These are phyloP conservation scores for Antheraea assamensis DNA, from an alignment of 2,888 invertebrate species.

Conservation along the genomic window DNA sequence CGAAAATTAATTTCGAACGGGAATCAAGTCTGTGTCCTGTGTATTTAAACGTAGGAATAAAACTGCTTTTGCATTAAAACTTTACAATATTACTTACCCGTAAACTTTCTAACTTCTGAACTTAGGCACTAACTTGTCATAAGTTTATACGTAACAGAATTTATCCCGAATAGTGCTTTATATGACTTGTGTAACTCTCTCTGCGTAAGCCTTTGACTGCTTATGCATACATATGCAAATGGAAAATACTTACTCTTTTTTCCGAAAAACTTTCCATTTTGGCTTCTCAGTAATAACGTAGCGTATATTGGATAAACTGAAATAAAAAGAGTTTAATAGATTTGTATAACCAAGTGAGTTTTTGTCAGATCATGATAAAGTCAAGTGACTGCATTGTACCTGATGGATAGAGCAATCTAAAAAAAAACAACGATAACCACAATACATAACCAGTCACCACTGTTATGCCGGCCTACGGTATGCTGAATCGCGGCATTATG, in stretches of 20 bases:
- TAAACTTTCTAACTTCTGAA: not conserved
- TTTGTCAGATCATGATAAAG: no score
- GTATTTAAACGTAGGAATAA: no score
- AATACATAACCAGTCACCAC: no score
- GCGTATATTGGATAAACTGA: slow-evolving; percentile 64
- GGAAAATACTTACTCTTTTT: slow-evolving; percentile 56
- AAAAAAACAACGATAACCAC: no score
- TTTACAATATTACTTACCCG: not conserved
- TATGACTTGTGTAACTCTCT: not conserved
- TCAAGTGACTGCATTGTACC: no score
- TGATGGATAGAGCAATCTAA: no score
- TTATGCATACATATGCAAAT: not conserved
- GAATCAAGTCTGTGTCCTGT: no score
- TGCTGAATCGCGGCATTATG: no score
- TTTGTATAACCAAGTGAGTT: no score
- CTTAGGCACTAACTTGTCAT: not conserved
- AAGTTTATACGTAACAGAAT: not conserved
- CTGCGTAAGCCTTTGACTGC: not conserved
- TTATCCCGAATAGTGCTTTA: not conserved
- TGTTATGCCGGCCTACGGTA: no score
- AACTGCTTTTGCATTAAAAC: not conserved
- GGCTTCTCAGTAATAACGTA: slow-evolving; percentile 64
- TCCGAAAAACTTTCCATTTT: slow-evolving; percentile 70
- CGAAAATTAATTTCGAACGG: no score
- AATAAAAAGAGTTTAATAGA: slow-evolving; percentile 33